phyloP scores from a whole-genome alignment of 23 tunicate genomes.

The Pegea sp. region DNA sequence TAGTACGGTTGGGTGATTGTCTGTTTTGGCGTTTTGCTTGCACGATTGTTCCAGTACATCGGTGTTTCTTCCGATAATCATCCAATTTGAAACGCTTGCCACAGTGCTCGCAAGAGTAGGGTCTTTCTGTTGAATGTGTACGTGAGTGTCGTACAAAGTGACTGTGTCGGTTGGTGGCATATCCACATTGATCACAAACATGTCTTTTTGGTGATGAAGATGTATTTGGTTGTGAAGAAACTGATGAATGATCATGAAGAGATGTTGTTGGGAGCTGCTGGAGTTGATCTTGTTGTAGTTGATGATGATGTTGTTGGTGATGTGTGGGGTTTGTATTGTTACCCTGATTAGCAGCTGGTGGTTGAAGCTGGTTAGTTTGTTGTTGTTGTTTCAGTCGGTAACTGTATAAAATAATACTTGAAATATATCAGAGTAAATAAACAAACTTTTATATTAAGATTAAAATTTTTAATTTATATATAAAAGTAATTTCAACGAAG shows the following conservation, averaged over 20 bases:
- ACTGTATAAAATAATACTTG: too few species aligned
- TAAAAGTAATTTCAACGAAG: too few species aligned
- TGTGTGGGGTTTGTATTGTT: neutral
- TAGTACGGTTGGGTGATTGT: too few species aligned
- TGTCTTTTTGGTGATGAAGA: slow-evolving; percentile 8
- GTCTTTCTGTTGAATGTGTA: slow-evolving; percentile 25
- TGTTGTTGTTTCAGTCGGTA: neutral
- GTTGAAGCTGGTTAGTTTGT: neutral
- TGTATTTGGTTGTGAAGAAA: neutral
- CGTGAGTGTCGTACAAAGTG: slow-evolving; percentile 31
- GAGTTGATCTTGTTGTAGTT: too few species aligned
- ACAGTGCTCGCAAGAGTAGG: slow-evolving; percentile 32
- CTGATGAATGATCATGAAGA: too few species aligned
- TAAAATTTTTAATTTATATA: too few species aligned
- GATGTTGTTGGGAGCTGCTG: too few species aligned
- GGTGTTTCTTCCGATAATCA: slow-evolving; percentile 27
- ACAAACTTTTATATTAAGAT: too few species aligned
- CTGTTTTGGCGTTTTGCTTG: neutral
- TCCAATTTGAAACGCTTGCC: slow-evolving; percentile 37
- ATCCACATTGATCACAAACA: slow-evolving; percentile 39
- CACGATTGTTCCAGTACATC: slow-evolving; percentile 8
- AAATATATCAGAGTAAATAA: too few species aligned
- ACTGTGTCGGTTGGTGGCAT: slow-evolving; percentile 56
- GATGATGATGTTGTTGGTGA: too few species aligned
- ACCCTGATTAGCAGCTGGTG: neutral